These are phyloP conservation scores for Acanthopleura granulata DNA, from an alignment of 2,888 invertebrate species.

Conservation along the genomic window DNA sequence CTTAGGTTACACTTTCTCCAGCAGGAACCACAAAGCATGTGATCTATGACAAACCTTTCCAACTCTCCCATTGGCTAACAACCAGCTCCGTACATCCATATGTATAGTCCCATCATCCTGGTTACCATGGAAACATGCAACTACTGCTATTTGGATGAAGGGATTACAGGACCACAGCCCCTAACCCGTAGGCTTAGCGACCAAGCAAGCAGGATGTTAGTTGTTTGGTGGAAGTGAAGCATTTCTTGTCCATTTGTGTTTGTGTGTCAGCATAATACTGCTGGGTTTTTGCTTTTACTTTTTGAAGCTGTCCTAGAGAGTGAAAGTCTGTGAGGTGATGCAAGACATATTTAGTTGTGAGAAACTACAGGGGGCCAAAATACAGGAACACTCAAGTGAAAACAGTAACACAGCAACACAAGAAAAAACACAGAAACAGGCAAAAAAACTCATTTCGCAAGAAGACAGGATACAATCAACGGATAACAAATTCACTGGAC, in stretches of 20 bases:
- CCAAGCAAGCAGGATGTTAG: background rate
- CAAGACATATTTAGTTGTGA: too few species aligned
- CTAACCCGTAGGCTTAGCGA: background rate
- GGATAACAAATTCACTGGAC: too few species aligned
- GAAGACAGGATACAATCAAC: too few species aligned
- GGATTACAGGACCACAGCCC: background rate
- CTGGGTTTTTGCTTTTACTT: too few species aligned
- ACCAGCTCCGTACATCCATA: background rate
- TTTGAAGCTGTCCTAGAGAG: too few species aligned
- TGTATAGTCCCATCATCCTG: slow-evolving; percentile 18
- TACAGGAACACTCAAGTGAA: background rate
- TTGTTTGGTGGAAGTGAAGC: background rate
- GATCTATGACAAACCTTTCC: background rate
- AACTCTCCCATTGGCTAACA: slow-evolving; percentile 5
- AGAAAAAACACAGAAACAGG: background rate
- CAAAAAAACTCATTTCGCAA: too few species aligned
- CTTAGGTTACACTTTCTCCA: background rate
- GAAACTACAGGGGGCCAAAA: background rate
- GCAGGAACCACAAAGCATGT: background rate
- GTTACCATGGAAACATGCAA: slow-evolving; percentile 25
- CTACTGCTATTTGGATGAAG: background rate
- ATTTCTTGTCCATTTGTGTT: background rate
- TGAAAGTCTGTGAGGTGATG: too few species aligned
- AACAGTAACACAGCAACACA: background rate
- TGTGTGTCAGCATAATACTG: background rate